Evolutionary conservation across 2,888 invertebrate genomes (phyloP), one percentile per base, ranked within the genome.

Genomic region (Malacosoma neustria): DNA sequence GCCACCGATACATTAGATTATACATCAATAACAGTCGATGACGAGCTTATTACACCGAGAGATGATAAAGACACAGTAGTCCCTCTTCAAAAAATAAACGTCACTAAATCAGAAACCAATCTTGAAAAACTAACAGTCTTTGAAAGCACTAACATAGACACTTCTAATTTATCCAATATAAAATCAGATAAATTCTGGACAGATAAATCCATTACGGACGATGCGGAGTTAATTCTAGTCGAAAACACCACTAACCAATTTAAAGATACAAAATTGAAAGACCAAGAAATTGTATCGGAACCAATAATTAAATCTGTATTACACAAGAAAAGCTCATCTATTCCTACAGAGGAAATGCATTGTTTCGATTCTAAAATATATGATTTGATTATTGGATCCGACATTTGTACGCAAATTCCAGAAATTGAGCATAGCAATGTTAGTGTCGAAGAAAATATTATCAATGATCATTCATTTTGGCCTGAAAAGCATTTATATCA

Each of bases 161-260:
- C 51, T 40, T 44, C 45, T 34, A 71, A 60, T 40, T 36, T 67
- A 34, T 47, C 54, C 35, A 58, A 84, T 46, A 60, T 87, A 34
- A 72, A 72, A 66, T 82, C 88, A 45, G 82, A 87, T 49, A 79
- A 82, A 30, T 89, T 90, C 59, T 91, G 90, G 90, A 61, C 81
- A 11, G 79, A 88, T 36, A 91, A 89, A 65, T 75, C 77, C 42
- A 51, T 73, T 13, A 79, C 87, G 43, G 87, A 90, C 51, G 88
- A 90, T 45, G 90, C 91, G 11, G 91, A 92, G 68, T 52, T 62
- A 45, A 41, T 57, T 40, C 47, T 72, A 36, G 37, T 60, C 36
- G 50, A 62, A 34, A 22, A 22, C 5, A 7, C 2, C 9, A 22
- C 9, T 22, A 9, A 22, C 6, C 6, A 7, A 7, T 22, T 9